Base-by-base conservation (phyloP, 2,797 vertebrate genomes). In the Threskiornis aethiopicus region DNA sequence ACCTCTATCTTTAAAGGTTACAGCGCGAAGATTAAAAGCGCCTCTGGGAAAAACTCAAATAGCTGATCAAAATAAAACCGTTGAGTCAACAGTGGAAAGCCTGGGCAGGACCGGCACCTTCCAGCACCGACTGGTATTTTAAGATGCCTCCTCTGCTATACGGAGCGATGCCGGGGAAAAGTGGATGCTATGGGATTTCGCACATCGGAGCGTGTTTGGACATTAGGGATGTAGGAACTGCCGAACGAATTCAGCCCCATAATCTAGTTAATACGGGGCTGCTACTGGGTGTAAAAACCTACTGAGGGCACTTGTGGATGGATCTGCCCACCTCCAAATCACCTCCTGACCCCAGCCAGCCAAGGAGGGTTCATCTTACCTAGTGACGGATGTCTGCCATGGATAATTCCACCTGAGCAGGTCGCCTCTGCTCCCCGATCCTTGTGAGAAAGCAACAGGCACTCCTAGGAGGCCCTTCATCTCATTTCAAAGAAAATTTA, bases 1-100 rank as follows among this genome's bases (percentile, higher is more conserved):
- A 86, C 47, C 95, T 71, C 0, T 47, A 67, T 88, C 65, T 87
- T 93, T 97, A 98, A 98, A 98, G 98, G 98, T 98, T 96, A 96
- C 75, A 44, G 91, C 22, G 82, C 0, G 21, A 35, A 89, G 97
- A 97, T 92, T 91, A 95, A 92, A 94, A 97, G 31, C 1, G 77
- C 97, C 97, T 96, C 19, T 0, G 57, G 97, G 93, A 91, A 94
- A 93, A 58, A 75, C 65, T 26, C 87, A 80, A 94, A 95, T 44
- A 61, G 91, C 80, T 65, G 88, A 96, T 94, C 66, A 58, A 93
- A 98, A 98, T 90, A 67, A 88, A 97, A 84, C 80, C 55, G 21
- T 41, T 35, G 90, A 94, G 62, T 76, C 95, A 75, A 37, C 6
- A 28, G 75, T 3, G 54, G 79, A 28, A 67, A 88, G 84, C 51